Evolutionary conservation across 2,797 vertebrate species (phyloP), one percentile per base, ranked within the genome.

Genomic region (Simalia tracyae): DNA sequence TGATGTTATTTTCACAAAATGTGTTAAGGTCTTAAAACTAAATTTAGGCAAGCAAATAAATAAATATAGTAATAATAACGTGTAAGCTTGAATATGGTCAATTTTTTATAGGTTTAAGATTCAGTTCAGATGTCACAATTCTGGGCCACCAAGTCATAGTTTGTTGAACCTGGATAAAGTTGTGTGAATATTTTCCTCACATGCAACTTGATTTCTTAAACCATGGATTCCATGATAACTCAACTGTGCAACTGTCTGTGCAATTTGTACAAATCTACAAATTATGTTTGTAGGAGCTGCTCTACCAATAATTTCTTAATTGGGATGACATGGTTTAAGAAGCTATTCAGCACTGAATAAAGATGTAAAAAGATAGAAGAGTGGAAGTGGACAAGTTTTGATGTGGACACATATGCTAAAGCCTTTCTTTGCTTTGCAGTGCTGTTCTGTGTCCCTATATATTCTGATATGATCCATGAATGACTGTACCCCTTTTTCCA

Each of bases 1-100:
- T 84, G 61, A 93, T 68, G 92, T 91, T 94, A 17, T 17, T 96
- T 28, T 93, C 59, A 92, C 68, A 42, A 59, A 76, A 46, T 93
- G 11, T 89, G 59, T 59, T 57, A 31, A 72, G 87, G 26, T 89
- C 85, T 84, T 93, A 92, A 95, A 95, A 76, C 9, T 76, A 76
- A 76, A 42, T 22, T 60, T 86, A 57, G 28, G 72, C 3, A 36
- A 76, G 17, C 36, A 76, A 86, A 57, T 86, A 63, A 94, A 89
- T 95, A 66, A 64, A 2, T 19, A 24, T 72, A 17, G 4, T 72
- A n/a, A 68, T 57, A 89, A 66, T 0, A 0, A 60, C 22, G 36
- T 81, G 86, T 72, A 86, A n/a, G 64, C 56, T 86, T 7, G 1
- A 88, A 89, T 95, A 89, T 92, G 81, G 81, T 36, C 54, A 1